Evolutionary conservation across 2,888 invertebrate species (phyloP).

Genomic region (Teleogryllus oceanicus): DNA sequence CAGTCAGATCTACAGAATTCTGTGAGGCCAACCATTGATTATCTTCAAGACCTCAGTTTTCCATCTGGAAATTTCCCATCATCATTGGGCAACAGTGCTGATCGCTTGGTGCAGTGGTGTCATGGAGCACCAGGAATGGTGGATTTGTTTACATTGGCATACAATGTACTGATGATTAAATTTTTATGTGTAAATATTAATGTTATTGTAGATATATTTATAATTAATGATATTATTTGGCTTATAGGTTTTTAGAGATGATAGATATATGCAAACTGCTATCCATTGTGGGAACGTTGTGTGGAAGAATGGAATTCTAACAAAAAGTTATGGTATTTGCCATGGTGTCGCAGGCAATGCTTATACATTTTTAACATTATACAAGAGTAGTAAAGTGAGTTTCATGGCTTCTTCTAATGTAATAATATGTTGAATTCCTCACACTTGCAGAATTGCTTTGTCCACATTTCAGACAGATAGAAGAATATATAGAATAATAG

Average conservation of each 20-base stretch:
- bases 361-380: conserved; percentile 75
- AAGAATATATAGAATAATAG: no score
- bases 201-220: conserved; percentile 3
- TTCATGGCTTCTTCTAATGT: neutral
- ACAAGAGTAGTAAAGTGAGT: conserved; percentile 67
- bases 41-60: conserved; percentile 57
- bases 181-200: neutral
- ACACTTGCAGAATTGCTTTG: no score
- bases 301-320: conserved; percentile 75
- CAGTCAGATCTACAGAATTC: conserved; percentile 55
- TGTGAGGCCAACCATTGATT: conserved; percentile 64
- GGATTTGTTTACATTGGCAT: conserved; percentile 64
- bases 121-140: conserved; percentile 90
- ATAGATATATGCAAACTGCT: conserved; percentile 66
- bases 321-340: conserved; percentile 82
- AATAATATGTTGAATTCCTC: conserved; percentile 11
- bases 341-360: conserved; percentile 87
- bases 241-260: conserved; percentile 62
- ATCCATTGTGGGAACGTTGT: conserved; percentile 69
- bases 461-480: no score
- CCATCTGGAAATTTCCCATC: conserved; percentile 73
- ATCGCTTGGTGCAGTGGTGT: conserved; percentile 87
- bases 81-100: conserved; percentile 57
- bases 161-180: conserved; percentile 53
- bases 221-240: conserved; percentile 24